Evolutionary conservation across 1,140 invertebrate species (phyloP).

Genomic region (Plodia interpunctella): DNA sequence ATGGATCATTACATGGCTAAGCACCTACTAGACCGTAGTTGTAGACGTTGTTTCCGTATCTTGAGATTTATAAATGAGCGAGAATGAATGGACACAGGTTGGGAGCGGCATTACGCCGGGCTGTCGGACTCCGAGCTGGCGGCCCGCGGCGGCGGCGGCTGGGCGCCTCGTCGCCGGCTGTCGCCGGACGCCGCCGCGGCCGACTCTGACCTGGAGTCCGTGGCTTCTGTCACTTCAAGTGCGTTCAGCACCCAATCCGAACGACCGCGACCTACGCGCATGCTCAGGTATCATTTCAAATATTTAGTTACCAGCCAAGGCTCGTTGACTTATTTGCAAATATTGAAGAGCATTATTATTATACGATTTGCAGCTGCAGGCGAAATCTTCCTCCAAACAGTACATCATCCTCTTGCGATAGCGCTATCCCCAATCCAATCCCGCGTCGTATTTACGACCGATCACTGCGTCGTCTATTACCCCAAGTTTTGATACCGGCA

Average conservation of each 20-base stretch:
- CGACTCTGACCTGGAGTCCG: constrained; percentile 93
- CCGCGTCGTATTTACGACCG: constrained; percentile 16
- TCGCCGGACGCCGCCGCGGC: constrained; percentile 86
- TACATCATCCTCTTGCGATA: constrained; percentile 43
- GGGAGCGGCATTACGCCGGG: constrained; percentile 88
- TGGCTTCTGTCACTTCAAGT: constrained; percentile 91
- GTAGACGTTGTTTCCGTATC: neutral
- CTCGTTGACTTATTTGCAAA: too few species aligned
- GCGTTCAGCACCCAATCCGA: constrained; percentile 95
- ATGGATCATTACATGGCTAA: constrained; percentile 3
- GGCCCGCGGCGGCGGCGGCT: constrained; percentile 61
- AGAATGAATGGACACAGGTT: constrained; percentile 69
- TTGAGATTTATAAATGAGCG: constrained; percentile 13
- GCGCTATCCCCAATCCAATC: constrained; percentile 29
- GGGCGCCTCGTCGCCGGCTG: constrained; percentile 58
- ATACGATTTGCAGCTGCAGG: constrained; percentile 39
- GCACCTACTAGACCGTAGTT: constrained; percentile 6
- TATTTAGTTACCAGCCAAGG: neutral
- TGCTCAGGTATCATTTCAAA: constrained; percentile 54
- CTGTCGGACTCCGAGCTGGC: constrained; percentile 89
- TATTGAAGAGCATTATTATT: constrained; percentile 8
- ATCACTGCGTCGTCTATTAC: constrained; percentile 23
- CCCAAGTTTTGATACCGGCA: constrained; percentile 23
- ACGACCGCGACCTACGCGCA: constrained; percentile 84
- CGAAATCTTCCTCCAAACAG: constrained; percentile 31